Evolutionary conservation across 2,113 vertebrate genomes (phyloP).

Genomic region (Anolis carolinensis): DNA sequence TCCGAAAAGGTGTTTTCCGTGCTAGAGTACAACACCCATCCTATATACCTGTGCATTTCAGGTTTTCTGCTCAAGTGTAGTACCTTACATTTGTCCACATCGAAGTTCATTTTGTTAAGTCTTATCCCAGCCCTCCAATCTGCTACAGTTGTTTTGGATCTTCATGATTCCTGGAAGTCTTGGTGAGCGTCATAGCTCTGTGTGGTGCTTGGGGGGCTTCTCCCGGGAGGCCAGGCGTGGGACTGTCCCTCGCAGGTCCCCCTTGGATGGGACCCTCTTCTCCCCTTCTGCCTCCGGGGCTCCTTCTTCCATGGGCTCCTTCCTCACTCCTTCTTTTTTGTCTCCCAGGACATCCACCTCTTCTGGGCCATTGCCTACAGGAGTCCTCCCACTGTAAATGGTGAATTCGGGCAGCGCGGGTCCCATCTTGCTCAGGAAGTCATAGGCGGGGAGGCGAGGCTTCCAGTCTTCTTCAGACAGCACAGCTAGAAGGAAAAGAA

Average conservation of each 20-base stretch:
- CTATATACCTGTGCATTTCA: too few species aligned
- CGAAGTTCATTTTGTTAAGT: too few species aligned
- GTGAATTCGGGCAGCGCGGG: conserved; percentile 58
- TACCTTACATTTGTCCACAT: too few species aligned
- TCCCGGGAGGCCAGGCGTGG: conserved; percentile 47
- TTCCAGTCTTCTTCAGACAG: conserved; percentile 83
- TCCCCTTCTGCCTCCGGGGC: neutral
- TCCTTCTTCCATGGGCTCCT: conserved; percentile 27
- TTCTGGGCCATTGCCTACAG: neutral
- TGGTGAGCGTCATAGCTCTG: conserved; percentile 48
- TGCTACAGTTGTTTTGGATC: too few species aligned
- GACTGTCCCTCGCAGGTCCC: conserved; percentile 59
- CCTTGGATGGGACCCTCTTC: neutral
- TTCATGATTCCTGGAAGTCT: too few species aligned
- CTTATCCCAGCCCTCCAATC: too few species aligned
- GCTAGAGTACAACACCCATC: too few species aligned
- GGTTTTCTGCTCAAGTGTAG: too few species aligned
- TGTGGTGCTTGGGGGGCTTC: conserved; percentile 60
- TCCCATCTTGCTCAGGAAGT: conserved; percentile 91
- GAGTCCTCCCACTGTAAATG: neutral
- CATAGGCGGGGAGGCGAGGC: conserved; percentile 81
- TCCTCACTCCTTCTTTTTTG: neutral
- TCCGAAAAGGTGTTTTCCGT: too few species aligned
- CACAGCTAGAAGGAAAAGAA: too few species aligned
- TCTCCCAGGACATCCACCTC: conserved; percentile 19